Evolutionary conservation across 2,113 vertebrate genomes (phyloP).

Genomic region (Oxyura jamaicensis): DNA sequence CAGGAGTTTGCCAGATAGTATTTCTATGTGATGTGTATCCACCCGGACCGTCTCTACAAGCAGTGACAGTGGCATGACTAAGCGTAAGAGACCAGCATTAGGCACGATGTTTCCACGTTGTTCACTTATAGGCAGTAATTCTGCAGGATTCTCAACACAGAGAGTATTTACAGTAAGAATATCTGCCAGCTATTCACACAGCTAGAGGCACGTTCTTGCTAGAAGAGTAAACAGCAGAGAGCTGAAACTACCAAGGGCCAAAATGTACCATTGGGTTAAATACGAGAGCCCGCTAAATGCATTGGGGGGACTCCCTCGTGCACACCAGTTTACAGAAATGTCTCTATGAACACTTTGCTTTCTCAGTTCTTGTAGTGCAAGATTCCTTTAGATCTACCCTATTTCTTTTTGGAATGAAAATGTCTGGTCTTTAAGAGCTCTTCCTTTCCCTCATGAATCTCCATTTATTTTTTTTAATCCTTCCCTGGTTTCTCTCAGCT

Average conservation of each 20-base stretch:
- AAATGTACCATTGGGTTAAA: background rate
- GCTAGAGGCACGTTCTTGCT: background rate
- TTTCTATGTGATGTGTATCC: background rate
- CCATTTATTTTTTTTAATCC: background rate
- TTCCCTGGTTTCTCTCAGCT: constrained; percentile 31
- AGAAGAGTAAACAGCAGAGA: background rate
- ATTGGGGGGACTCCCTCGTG: background rate
- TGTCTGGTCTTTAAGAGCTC: background rate
- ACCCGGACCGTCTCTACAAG: background rate
- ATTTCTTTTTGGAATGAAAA: background rate
- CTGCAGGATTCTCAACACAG: background rate
- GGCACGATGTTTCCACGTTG: background rate
- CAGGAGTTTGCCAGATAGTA: background rate
- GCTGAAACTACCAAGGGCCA: constrained; percentile 4
- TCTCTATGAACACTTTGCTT: background rate
- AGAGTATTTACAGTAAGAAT: background rate
- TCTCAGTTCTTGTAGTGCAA: background rate
- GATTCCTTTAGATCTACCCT: background rate
- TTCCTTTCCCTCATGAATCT: background rate
- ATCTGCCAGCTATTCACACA: background rate
- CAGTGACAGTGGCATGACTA: background rate
- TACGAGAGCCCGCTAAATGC: background rate
- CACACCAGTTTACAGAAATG: background rate
- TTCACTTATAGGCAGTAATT: background rate
- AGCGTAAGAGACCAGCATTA: background rate